Percentiles rank a stretch among this genome's conserved stretches.
phyloP scores from a whole-genome alignment of 2,888 invertebrate genomes.

The Drosophila meridionalis region DNA sequence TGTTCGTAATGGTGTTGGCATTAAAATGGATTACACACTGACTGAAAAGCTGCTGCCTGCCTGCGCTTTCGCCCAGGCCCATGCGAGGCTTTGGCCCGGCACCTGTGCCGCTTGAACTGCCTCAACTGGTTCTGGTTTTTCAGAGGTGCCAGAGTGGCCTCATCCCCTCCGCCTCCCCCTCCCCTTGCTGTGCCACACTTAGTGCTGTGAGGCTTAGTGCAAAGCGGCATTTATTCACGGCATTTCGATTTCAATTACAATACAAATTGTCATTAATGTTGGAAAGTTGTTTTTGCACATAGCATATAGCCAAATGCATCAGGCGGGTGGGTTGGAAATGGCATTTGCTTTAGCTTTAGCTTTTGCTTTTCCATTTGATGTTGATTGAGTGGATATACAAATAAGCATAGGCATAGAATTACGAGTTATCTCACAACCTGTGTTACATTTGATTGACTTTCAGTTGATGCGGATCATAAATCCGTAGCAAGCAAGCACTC shows the following conservation, averaged over 20 bases:
- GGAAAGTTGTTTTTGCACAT: constrained; percentile 74
- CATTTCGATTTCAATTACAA: constrained; percentile 81
- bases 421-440: constrained; percentile 64
- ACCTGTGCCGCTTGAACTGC: constrained; percentile 55
- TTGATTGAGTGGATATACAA: constrained; percentile 66
- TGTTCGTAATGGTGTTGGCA: constrained; percentile 80
- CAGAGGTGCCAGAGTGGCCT: constrained; percentile 25
- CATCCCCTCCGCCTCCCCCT: neutral
- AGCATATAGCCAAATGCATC: constrained; percentile 5
- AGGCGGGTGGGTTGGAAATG: constrained; percentile 25
- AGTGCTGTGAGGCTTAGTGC: constrained; percentile 57
- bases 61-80: constrained; percentile 69
- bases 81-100: constrained; percentile 36
- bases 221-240: constrained; percentile 81
- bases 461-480: constrained; percentile 70
- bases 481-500: neutral
- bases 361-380: constrained; percentile 47
- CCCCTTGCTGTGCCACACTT: constrained; percentile 15
- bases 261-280: constrained; percentile 81
- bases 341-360: constrained; percentile 40
- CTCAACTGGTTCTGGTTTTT: constrained; percentile 63
- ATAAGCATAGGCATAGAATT: constrained; percentile 49
- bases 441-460: constrained; percentile 73
- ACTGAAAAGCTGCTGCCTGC: constrained; percentile 66
- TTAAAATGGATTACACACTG: constrained; percentile 79